Conservation (phyloP, 2,797 vertebrate species). For the Gambusia yucatana region DNA sequence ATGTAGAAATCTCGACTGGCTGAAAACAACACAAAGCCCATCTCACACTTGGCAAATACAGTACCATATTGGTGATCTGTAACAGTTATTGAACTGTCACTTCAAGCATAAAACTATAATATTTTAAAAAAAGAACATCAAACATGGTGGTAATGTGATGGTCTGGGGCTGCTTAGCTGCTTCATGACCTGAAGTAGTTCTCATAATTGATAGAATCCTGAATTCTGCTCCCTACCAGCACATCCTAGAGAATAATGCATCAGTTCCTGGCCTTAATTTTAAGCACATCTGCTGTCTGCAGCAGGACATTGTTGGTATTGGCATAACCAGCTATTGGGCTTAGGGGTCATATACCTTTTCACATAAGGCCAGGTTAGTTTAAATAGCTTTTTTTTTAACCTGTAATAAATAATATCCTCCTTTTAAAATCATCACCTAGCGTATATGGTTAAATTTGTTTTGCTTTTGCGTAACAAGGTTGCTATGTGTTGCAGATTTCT, state of each 20-base stretch:
- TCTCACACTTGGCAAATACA: not conserved
- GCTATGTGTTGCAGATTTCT: too few relatives aligned
- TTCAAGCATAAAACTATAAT: not conserved
- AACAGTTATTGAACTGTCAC: not conserved
- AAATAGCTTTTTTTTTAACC: not conserved
- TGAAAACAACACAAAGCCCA: not conserved
- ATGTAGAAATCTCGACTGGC: not conserved
- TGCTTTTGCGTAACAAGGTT: too few relatives aligned
- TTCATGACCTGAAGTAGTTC: too few relatives aligned
- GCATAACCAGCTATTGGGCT: not conserved
- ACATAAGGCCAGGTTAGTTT: not conserved
- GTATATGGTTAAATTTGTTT: too few relatives aligned
- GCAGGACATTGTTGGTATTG: not conserved
- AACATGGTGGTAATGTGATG: too few relatives aligned
- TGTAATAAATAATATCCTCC: not conserved
- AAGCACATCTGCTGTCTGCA: too few relatives aligned
- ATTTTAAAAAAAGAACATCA: too few relatives aligned
- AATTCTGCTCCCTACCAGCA: too few relatives aligned
- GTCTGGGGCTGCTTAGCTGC: too few relatives aligned
- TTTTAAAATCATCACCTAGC: not conserved
- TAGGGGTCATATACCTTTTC: not conserved
- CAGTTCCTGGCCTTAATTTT: too few relatives aligned
- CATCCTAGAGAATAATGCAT: too few relatives aligned
- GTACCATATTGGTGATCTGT: not conserved
- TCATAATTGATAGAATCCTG: too few relatives aligned